phyloP scores from a whole-genome alignment of 2,113 vertebrate genomes.

The Symphodus melops region DNA sequence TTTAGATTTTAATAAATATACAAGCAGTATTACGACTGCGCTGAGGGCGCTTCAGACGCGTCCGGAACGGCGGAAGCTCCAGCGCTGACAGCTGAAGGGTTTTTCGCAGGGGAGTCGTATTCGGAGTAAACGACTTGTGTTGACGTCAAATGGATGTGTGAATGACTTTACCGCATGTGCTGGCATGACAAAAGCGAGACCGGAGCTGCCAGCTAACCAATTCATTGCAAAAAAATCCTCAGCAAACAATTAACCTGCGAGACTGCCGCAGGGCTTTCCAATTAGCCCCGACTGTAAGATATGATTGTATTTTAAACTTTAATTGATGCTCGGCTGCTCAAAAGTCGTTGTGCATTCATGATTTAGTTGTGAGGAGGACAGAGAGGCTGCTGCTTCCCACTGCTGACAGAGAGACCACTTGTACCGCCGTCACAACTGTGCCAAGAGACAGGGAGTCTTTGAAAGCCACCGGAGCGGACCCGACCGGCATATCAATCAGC shows the following conservation, averaged over 20 bases:
- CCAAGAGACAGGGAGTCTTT: constrained; percentile 82
- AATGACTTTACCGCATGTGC: constrained; percentile 55
- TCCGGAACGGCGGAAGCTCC: constrained; percentile 20
- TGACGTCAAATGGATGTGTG: constrained; percentile 62
- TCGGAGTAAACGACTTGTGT: constrained; percentile 7
- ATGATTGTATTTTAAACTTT: constrained; percentile 47
- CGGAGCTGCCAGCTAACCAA: constrained; percentile 23
- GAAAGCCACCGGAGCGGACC: constrained; percentile 77
- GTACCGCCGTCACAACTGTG: constrained; percentile 76
- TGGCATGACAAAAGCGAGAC: constrained; percentile 13
- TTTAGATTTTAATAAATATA: constrained; percentile 60
- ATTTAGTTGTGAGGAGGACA: constrained; percentile 39
- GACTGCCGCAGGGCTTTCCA: neutral
- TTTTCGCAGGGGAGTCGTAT: constrained; percentile 35
- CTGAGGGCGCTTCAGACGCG: constrained; percentile 39
- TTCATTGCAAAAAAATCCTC: constrained; percentile 7
- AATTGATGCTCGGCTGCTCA: constrained; percentile 19
- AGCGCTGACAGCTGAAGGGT: constrained; percentile 6
- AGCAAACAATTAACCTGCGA: constrained; percentile 17
- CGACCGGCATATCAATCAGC: constrained; percentile 83
- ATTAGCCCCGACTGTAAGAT: neutral
- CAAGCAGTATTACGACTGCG: constrained; percentile 27
- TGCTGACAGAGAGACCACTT: constrained; percentile 81
- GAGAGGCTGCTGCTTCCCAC: constrained; percentile 56
- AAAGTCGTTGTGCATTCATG: constrained; percentile 43